Evolutionary conservation across 2,888 invertebrate species (phyloP).

Genomic region (Drosophila putrida): DNA sequence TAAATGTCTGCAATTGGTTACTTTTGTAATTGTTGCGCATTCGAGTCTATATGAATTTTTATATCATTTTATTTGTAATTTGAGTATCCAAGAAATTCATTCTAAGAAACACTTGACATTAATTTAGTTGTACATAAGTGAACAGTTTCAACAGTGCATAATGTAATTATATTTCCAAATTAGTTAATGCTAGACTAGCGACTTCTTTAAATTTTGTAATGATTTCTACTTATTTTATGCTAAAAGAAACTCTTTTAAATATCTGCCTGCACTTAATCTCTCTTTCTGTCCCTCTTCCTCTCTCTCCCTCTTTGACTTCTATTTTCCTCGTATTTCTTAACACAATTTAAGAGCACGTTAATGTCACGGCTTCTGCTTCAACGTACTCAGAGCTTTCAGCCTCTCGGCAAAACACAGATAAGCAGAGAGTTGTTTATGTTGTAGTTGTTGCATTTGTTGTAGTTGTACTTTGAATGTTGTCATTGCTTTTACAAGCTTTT

Average conservation of each 20-base stretch:
- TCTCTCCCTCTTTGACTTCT: background rate
- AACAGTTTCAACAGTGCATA: no score
- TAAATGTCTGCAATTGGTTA: background rate
- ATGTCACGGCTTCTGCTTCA: constrained; percentile 56
- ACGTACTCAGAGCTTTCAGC: constrained; percentile 4
- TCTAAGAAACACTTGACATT: no score
- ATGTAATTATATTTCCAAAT: background rate
- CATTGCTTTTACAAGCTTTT: constrained; percentile 44
- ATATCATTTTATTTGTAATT: no score
- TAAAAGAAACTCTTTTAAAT: background rate
- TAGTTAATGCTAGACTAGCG: background rate
- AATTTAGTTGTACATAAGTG: no score
- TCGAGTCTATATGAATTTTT: no score
- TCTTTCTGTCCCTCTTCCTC: background rate
- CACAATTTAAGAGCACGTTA: constrained; percentile 49
- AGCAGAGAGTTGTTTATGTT: constrained; percentile 21
- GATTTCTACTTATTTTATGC: background rate
- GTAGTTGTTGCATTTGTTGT: constrained; percentile 30
- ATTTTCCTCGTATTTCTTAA: constrained; percentile 14
- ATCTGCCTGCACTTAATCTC: background rate
- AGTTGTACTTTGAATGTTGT: constrained; percentile 46
- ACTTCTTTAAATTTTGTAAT: background rate
- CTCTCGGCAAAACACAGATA: constrained; percentile 26
- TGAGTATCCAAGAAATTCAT: no score
- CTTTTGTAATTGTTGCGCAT: no score